Conservation (phyloP, 1,140 invertebrate species). For the Pararge aegeria region DNA sequence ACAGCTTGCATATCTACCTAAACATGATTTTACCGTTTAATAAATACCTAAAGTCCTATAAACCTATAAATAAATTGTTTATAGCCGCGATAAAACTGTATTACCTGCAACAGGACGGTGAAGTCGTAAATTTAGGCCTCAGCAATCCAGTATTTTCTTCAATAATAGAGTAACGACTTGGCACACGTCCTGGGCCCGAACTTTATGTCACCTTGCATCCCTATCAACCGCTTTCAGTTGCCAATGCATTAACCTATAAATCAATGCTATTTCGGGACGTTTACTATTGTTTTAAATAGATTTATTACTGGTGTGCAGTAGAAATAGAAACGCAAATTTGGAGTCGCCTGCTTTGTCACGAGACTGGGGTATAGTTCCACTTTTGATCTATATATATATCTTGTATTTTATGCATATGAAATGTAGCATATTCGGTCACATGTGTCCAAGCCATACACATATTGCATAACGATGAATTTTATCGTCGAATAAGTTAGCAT, state of each 20-base stretch:
- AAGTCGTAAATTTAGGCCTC: constrained; percentile 26
- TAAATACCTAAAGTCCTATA: too few species aligned
- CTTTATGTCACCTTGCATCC: constrained; percentile 21
- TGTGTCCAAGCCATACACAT: too few species aligned
- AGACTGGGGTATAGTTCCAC: background rate
- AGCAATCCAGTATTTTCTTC: constrained; percentile 19
- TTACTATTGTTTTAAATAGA: constrained; percentile 5
- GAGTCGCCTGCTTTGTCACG: background rate
- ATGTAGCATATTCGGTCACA: too few species aligned
- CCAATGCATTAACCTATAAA: constrained; percentile 31
- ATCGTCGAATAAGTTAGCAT: too few species aligned
- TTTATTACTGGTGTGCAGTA: background rate
- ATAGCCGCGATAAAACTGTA: constrained; percentile 11
- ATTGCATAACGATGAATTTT: too few species aligned
- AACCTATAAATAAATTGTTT: constrained; percentile 14
- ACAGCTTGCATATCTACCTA: too few species aligned
- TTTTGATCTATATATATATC: too few species aligned
- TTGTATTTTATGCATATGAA: too few species aligned
- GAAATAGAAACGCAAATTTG: background rate
- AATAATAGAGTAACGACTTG: constrained; percentile 36
- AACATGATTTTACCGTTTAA: too few species aligned
- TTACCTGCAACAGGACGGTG: constrained; percentile 5
- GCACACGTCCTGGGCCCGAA: constrained; percentile 17
- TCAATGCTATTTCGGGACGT: constrained; percentile 14
- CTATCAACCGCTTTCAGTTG: constrained; percentile 27